Evolutionary conservation across 2,797 vertebrate genomes (phyloP).

Genomic region (Xiphorhynchus erythropygius): DNA sequence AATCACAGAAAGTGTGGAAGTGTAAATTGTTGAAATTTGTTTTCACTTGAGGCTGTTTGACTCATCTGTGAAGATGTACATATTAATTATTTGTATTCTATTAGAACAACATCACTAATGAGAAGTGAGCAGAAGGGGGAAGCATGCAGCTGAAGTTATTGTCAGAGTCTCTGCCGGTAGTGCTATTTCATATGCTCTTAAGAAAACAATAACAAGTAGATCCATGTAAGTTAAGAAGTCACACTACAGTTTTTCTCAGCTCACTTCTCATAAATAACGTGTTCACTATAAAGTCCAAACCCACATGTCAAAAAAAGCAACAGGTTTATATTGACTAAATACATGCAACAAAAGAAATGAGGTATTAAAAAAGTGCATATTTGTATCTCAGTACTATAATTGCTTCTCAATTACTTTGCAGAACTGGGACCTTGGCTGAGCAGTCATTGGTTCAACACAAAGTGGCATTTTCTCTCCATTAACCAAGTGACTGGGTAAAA

Average conservation of each 20-base stretch:
- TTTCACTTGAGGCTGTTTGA: slow-evolving; percentile 1
- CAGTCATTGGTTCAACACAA: neutral
- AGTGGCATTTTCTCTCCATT: neutral
- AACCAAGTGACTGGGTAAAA: neutral
- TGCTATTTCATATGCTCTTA: neutral
- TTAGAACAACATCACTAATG: slow-evolving; percentile 17
- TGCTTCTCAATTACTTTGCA: neutral
- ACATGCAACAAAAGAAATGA: neutral
- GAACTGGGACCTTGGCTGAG: neutral
- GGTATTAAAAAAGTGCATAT: neutral
- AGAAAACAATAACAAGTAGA: neutral
- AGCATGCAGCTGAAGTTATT: neutral
- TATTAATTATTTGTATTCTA: slow-evolving; percentile 49
- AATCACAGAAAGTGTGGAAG: slow-evolving; percentile 10
- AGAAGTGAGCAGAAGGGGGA: neutral
- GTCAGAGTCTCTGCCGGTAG: neutral
- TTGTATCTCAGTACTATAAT: neutral
- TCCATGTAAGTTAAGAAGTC: neutral
- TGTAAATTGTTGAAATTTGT: neutral
- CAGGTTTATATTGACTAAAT: neutral
- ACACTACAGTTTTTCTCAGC: neutral
- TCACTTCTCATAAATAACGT: neutral
- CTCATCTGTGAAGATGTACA: slow-evolving; percentile 19
- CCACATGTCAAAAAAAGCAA: neutral
- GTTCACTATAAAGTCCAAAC: neutral